Conservation (phyloP, 1,140 invertebrate genomes). For the Nephila pilipes region DNA sequence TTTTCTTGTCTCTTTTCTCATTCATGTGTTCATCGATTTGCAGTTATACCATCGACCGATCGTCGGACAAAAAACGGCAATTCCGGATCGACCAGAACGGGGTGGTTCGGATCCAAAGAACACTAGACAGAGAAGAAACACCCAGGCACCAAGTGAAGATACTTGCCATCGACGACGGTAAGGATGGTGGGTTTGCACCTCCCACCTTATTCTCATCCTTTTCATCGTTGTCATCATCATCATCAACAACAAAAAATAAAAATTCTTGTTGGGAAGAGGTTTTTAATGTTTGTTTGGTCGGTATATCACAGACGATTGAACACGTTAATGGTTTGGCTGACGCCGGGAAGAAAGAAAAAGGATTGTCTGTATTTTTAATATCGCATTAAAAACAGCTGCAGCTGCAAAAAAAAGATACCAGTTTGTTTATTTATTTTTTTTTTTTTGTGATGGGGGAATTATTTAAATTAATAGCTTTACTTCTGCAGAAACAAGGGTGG, state of each 20-base stretch:
- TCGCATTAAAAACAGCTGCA: constrained; percentile 43
- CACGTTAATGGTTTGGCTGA: not conserved
- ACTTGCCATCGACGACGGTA: constrained; percentile 81
- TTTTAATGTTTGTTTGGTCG: not conserved
- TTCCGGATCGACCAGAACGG: constrained; percentile 96
- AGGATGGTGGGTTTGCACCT: not conserved
- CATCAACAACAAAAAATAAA: too few relatives aligned
- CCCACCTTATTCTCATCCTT: too few relatives aligned
- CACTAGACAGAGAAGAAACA: constrained; percentile 90
- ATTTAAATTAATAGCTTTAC: constrained; percentile 9
- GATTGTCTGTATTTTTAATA: not conserved
- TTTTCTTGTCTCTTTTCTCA: not conserved
- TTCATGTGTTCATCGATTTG: not conserved
- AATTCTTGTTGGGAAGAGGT: too few relatives aligned
- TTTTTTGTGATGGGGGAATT: not conserved
- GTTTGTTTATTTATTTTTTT: too few relatives aligned
- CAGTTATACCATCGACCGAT: constrained; percentile 92
- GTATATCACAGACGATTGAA: not conserved
- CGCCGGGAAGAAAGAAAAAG: not conserved
- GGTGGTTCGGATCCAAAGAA: constrained; percentile 94
- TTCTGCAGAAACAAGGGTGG: too few relatives aligned
- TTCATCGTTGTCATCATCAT: too few relatives aligned
- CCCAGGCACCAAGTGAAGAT: constrained; percentile 90
- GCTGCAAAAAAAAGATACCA: not conserved
- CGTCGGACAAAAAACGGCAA: constrained; percentile 93